These are phyloP conservation scores for Danionella cerebrum DNA, from an alignment of 2,113 vertebrate genomes.

Conservation along the genomic window DNA sequence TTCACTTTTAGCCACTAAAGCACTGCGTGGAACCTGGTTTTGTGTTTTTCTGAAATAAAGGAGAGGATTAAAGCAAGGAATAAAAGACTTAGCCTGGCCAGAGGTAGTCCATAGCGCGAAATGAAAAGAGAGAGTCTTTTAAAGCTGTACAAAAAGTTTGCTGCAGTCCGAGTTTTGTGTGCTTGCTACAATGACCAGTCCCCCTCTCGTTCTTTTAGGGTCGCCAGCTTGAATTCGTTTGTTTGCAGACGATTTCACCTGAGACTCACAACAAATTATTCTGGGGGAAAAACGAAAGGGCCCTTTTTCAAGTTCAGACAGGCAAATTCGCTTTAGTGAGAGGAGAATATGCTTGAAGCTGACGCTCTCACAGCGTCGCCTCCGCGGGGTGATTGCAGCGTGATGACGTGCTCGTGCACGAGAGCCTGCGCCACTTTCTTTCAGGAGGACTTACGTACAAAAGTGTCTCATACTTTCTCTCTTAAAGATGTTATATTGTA, in stretches of 20 bases:
- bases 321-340: background rate
- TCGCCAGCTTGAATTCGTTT: slow-evolving; percentile 69
- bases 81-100: slow-evolving; percentile 77
- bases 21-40: slow-evolving; percentile 92
- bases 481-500: no score
- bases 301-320: slow-evolving; percentile 27
- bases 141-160: slow-evolving; percentile 77
- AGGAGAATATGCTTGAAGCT: background rate
- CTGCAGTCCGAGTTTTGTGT: slow-evolving; percentile 81
- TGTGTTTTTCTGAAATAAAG: slow-evolving; percentile 84
- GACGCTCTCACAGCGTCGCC: background rate
- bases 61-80: slow-evolving; percentile 79
- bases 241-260: slow-evolving; percentile 85
- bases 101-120: slow-evolving; percentile 74
- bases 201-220: slow-evolving; percentile 61
- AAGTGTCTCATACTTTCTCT: no score
- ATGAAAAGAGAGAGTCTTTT: slow-evolving; percentile 72
- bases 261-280: slow-evolving; percentile 71
- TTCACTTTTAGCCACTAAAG: slow-evolving; percentile 90
- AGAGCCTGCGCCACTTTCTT: background rate
- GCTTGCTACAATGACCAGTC: slow-evolving; percentile 70
- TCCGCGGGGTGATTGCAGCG: background rate
- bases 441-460: no score
- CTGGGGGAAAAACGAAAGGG: slow-evolving; percentile 16
- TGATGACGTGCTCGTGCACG: background rate